Conservation (phyloP, 2,888 invertebrate genomes). For the Melinaea marsaeus region DNA sequence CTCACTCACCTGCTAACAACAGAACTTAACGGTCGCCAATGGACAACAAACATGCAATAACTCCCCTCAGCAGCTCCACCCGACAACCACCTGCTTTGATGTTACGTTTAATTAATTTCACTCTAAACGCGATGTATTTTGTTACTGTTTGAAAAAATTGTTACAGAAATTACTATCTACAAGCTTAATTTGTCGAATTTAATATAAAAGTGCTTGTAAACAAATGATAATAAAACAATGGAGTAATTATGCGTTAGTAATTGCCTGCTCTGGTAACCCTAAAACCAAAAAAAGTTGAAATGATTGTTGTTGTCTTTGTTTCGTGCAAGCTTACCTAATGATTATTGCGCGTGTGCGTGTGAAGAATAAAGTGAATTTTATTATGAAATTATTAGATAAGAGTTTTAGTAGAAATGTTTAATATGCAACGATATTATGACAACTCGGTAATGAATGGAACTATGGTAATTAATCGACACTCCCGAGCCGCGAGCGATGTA, state of each 20-base stretch:
- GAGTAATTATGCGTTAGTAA: no score
- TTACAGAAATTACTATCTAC: no score
- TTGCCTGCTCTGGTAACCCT: no score
- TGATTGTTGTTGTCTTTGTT: no score
- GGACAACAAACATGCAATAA: neutral
- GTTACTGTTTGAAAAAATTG: neutral
- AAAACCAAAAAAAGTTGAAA: no score
- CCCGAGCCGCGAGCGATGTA: slow-evolving; percentile 9
- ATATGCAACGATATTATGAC: slow-evolving; percentile 9
- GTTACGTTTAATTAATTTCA: slow-evolving; percentile 20
- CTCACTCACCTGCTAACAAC: slow-evolving; percentile 13
- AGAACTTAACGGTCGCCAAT: slow-evolving; percentile 12
- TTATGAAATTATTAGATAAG: neutral
- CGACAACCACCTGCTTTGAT: slow-evolving; percentile 14
- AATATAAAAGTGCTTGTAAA: no score
- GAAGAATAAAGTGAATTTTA: neutral
- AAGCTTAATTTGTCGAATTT: no score
- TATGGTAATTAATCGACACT: slow-evolving; percentile 22
- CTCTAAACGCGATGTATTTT: slow-evolving; percentile 14
- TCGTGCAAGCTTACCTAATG: no score
- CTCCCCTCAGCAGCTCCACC: neutral
- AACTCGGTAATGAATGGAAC: slow-evolving; percentile 15
- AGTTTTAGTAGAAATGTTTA: slow-evolving; percentile 1
- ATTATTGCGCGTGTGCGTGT: no score
- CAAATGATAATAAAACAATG: no score